phyloP scores from a whole-genome alignment of 1,140 invertebrate species.

The Solen grandis region DNA sequence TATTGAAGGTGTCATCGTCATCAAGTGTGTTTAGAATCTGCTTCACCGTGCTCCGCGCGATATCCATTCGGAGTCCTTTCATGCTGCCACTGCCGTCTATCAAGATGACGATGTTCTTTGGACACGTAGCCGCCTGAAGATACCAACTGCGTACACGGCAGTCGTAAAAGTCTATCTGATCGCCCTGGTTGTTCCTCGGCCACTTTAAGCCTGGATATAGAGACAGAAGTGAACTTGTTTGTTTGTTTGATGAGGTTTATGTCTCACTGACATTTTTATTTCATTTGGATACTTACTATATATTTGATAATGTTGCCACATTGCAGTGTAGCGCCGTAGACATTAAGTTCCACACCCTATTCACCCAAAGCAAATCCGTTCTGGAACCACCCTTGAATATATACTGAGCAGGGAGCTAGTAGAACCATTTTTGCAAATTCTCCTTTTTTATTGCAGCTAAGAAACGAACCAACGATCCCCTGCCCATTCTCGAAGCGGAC shows the following conservation, averaged over 20 bases:
- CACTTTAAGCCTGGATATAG: conserved; percentile 75
- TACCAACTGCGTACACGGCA: conserved; percentile 84
- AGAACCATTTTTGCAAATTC: no score
- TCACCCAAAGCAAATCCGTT: neutral
- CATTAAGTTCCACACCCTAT: neutral
- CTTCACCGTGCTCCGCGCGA: conserved; percentile 94
- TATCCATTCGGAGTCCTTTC: conserved; percentile 95
- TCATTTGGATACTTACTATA: neutral
- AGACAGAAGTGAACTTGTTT: neutral
- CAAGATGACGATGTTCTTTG: conserved; percentile 98
- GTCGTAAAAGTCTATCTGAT: conserved; percentile 76
- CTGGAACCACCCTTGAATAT: neutral
- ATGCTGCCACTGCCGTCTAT: conserved; percentile 98
- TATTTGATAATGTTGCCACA: neutral
- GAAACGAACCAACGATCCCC: no score
- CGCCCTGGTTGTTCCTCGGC: conserved; percentile 66
- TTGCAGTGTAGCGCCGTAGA: neutral
- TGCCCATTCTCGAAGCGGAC: no score
- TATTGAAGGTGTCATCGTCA: conserved; percentile 98
- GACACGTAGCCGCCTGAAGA: conserved; percentile 97
- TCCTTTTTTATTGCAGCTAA: no score
- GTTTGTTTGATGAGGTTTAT: neutral
- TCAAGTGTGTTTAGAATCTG: conserved; percentile 96
- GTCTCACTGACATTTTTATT: neutral
- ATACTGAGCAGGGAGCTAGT: no score